Conservation (phyloP, 2,888 invertebrate species). For the Lottia gigantea region DNA sequence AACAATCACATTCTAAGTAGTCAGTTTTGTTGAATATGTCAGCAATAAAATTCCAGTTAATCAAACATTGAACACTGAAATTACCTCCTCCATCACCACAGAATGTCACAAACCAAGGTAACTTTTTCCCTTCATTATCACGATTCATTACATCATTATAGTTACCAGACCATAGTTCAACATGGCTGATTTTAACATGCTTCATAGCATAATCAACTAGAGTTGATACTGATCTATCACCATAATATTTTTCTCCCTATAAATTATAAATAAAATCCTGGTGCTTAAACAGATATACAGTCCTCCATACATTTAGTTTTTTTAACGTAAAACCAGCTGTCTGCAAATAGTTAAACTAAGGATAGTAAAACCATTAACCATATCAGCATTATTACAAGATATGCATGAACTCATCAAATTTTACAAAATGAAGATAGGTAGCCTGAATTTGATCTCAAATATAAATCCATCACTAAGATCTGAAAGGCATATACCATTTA, state of each 20-base stretch:
- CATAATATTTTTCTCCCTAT: conserved; percentile 74
- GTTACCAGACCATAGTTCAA: conserved; percentile 67
- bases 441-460: conserved; percentile 2
- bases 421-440: no score
- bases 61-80: background rate
- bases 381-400: no score
- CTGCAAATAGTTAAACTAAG: background rate
- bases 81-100: conserved; percentile 72
- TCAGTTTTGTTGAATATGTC: background rate
- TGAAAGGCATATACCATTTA: no score
- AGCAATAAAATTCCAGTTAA: no score
- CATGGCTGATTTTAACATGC: conserved; percentile 70
- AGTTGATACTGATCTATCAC: conserved; percentile 73
- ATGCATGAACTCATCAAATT: no score
- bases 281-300: background rate
- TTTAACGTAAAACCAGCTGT: background rate
- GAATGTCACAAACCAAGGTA: conserved; percentile 74
- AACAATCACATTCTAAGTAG: no score
- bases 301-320: background rate
- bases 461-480: background rate
- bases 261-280: conserved; percentile 46
- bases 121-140: conserved; percentile 43
- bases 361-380: no score
- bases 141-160: conserved; percentile 60
- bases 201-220: conserved; percentile 76